A percentile compares a stretch with the other conserved stretches of the same genome.
Conservation (phyloP, 2,888 invertebrate species). For the Formica aserva region DNA sequence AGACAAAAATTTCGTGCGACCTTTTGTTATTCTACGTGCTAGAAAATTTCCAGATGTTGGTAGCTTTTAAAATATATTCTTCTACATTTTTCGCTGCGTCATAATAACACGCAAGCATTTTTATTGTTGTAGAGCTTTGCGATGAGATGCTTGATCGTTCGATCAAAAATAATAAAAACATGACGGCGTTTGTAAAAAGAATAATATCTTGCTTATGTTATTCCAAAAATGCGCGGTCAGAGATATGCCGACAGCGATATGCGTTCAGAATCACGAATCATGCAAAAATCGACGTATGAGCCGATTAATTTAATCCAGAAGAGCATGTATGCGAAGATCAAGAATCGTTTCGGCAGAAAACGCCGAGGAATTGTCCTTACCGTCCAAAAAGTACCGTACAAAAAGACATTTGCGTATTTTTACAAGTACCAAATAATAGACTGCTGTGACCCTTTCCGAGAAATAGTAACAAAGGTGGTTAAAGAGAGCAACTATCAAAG, state of each 20-base stretch:
- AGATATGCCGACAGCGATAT: background rate
- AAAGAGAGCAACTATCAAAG: background rate
- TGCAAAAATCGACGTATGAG: background rate
- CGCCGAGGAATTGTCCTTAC: background rate
- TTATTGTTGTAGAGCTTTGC: conserved; percentile 4
- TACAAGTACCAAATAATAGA: background rate
- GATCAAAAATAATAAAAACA: conserved; percentile 22
- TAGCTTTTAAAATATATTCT: background rate
- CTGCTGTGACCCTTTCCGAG: background rate
- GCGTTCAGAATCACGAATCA: background rate
- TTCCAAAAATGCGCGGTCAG: background rate
- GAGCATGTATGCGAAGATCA: background rate
- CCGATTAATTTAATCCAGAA: background rate
- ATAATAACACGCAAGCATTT: conserved; percentile 16
- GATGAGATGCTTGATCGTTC: conserved; percentile 10
- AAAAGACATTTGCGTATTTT: background rate
- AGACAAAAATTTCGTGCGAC: background rate
- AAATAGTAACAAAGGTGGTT: background rate
- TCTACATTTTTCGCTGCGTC: background rate
- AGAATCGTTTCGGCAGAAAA: background rate
- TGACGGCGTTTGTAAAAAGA: background rate
- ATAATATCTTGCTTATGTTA: background rate
- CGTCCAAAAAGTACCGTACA: background rate
- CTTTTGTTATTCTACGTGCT: background rate
- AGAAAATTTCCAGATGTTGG: background rate